These are phyloP conservation scores for Entomobrya proxima DNA, from an alignment of 2,888 invertebrate species.

Conservation along the genomic window DNA sequence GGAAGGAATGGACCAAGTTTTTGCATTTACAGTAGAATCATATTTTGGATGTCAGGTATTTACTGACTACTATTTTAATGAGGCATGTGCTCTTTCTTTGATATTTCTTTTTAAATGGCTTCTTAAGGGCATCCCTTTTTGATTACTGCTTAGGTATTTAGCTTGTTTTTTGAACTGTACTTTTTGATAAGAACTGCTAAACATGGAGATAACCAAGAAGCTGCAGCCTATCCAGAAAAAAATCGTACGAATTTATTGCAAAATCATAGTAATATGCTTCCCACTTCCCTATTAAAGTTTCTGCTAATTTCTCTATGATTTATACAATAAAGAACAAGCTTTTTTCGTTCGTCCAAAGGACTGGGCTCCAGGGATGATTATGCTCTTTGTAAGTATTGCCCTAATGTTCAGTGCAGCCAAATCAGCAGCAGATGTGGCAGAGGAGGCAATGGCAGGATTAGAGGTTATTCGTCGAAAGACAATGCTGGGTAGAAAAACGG, in stretches of 20 bases:
- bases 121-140: not conserved
- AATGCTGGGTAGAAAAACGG: constrained; percentile 66
- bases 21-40: constrained; percentile 46
- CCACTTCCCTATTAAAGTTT: too few species aligned
- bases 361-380: constrained; percentile 60
- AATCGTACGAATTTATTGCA: not conserved
- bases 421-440: constrained; percentile 45
- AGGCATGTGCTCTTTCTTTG: too few species aligned
- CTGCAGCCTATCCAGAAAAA: constrained; percentile 41
- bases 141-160: constrained; percentile 43
- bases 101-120: too few species aligned
- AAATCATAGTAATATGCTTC: too few species aligned
- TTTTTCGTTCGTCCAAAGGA: constrained; percentile 65
- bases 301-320: too few species aligned
- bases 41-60: constrained; percentile 61
- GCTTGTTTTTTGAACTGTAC: constrained; percentile 68
- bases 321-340: not conserved
- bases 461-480: constrained; percentile 68
- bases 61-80: too few species aligned
- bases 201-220: constrained; percentile 26
- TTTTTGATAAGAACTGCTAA: constrained; percentile 57
- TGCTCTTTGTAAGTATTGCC: constrained; percentile 16
- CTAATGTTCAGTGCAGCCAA: constrained; percentile 44
- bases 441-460: constrained; percentile 68
- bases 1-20: constrained; percentile 58